Evolutionary conservation across 2,888 invertebrate species (phyloP), one percentile per base, ranked within the genome.

Genomic region (Agonopterix arenella): DNA sequence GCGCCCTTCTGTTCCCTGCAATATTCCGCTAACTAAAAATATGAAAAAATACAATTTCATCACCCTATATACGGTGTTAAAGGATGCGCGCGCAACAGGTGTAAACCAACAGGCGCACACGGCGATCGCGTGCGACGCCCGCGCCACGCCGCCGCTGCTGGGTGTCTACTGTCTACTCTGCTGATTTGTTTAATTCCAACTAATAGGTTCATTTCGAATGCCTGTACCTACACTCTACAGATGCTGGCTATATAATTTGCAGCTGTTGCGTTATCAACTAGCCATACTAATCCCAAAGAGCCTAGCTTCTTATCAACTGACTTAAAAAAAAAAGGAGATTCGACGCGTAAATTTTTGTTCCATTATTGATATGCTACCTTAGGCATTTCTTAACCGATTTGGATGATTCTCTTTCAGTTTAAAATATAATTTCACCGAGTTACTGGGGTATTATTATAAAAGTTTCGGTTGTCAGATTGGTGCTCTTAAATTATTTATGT

Each of bases 41-140:
- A 66, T 68, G 67, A 69, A 62, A 60, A 67, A 9, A 10, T 10
- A 36, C 13, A 28, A 37, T 47, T 44, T 8, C 38, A 52, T 11
- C 75, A 66, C 0, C 65, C 73, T 71, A 70, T 77, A 68, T 55
- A 53, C 11, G 2, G 13, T 36, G 44, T 52, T 49, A 62, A 66
- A 72, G 70, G 28, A 28, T 28, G 28, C 28, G 28, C 28, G 47
- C 54, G 63, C 70, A 76, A 74, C 77, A 77, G 77, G 76, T 78
- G 77, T 53, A 56, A 38, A 44, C 44, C 28, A 28, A 28, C 28
- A 28, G 50, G 48, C 53, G 54, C 59, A 62, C 62, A 64, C 53
- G 63, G 59, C 57, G 56, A 54, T 63, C 68, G 64, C 70, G 68
- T 63, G 70, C 58, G 60, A 28, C 28, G 28, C 36, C 41, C 46